Base-by-base conservation (phyloP, 2,797 vertebrate genomes). In the Poeciliopsis turneri region DNA sequence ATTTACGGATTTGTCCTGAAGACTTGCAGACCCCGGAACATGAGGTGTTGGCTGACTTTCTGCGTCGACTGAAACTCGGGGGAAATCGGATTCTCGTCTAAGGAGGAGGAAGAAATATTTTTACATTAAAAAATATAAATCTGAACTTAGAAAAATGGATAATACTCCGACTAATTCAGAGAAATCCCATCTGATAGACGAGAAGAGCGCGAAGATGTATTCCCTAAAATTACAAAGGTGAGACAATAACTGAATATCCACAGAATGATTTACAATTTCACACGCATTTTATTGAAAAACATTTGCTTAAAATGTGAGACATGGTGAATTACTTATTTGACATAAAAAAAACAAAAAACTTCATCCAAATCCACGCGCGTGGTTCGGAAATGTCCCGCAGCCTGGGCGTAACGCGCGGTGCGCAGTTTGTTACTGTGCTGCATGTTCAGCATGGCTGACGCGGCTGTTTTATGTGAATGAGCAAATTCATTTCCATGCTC, bases 121-220 rank as follows among this genome's bases (percentile, higher is more conserved):
- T 30, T 18, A 61, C 36, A 0, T 64, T 36, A 2, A 64, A 39
- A 36, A 33, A 53, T 41, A 23, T 41, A 36, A 28, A 33, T 53
- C 78, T 55, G 86, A 77, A 87, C 69, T 45, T 72, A 57, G 13
- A 69, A 64, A 43, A 96, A 96, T 96, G 95, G 95, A 96, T 86
- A 91, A 83, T 76, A 93, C 85, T 57, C 85, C 90, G 2, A 90
- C 86, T 20, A 95, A 93, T 78, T 94, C 95, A 68, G 96, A 96
- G 87, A 96, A 95, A 93, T 96, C 95, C 78, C 95, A 95, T 45
- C 95, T 96, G 80, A 93, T 96, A 13, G 92, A 94, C 76, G 96
- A 96, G 83, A 95, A 91, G 88, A 95, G 88, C 30, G 88, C 92
- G 6, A 96, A 93, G 76, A 95, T 93, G 90, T 96, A 96, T 85